A percentile compares a stretch with the other conserved stretches of the same genome.
Conservation (phyloP, 1,140 invertebrate genomes). For the Archivesica marissinica region DNA sequence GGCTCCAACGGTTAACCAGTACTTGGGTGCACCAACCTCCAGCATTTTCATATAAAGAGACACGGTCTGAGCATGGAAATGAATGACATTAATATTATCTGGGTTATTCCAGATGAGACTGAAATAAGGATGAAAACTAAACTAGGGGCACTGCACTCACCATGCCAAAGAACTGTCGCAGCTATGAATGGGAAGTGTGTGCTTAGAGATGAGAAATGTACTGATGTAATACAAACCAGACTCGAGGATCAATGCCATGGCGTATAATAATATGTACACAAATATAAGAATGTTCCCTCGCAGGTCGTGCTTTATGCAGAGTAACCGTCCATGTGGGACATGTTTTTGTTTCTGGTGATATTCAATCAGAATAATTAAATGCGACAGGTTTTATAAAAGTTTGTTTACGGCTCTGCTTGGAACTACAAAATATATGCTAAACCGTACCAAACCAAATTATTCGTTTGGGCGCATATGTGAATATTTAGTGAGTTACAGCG, state of each 20-base stretch:
- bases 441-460: constrained; percentile 6
- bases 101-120: no score
- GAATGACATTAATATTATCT: no score
- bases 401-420: constrained; percentile 14
- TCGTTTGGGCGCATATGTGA: background rate
- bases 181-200: background rate
- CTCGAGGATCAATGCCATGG: background rate
- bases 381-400: constrained; percentile 45
- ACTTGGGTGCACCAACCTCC: no score
- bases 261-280: constrained; percentile 27
- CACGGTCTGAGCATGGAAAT: no score
- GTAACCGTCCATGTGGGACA: constrained; percentile 15
- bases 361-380: constrained; percentile 55
- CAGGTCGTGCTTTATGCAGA: constrained; percentile 46
- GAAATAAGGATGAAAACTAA: no score
- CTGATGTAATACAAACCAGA: constrained; percentile 43
- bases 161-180: background rate
- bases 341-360: constrained; percentile 45
- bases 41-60: no score
- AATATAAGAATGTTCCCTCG: constrained; percentile 20
- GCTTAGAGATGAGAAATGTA: background rate
- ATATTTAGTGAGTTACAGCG: background rate
- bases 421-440: constrained; percentile 10
- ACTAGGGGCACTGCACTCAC: no score
- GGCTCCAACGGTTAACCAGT: no score